A percentile compares a stretch with the other conserved stretches of the same genome.
Conservation (phyloP, 2,113 vertebrate species). For the Ceratotherium simum region DNA sequence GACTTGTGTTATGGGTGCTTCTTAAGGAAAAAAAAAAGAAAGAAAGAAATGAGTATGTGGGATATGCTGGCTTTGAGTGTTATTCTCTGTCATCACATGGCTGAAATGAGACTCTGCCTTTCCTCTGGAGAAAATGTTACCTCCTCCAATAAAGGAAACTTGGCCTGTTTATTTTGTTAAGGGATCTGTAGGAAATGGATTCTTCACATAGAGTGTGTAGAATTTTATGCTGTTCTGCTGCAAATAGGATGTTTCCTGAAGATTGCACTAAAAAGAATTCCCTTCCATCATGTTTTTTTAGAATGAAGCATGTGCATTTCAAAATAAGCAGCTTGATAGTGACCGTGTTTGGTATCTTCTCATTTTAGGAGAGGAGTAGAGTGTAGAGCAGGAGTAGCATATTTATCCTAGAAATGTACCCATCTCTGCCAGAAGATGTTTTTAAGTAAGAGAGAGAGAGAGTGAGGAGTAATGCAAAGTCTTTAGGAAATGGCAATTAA, state of each 20-base stretch:
- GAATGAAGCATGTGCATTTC: background rate
- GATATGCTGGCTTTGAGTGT: background rate
- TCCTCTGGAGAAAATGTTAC: slow-evolving; percentile 43
- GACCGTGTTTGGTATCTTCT: background rate
- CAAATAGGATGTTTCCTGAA: slow-evolving; percentile 4
- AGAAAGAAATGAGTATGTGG: background rate
- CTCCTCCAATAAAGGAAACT: slow-evolving; percentile 19
- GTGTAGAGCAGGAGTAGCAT: background rate
- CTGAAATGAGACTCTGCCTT: slow-evolving; percentile 44
- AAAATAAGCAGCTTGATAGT: background rate
- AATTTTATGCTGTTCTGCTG: slow-evolving; percentile 10
- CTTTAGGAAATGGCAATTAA: background rate
- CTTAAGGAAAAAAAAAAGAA: background rate
- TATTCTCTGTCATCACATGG: background rate
- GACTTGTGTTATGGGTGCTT: background rate
- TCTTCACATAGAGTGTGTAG: background rate
- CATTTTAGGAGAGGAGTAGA: background rate
- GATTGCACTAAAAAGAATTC: slow-evolving; percentile 1
- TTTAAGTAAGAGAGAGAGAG: background rate
- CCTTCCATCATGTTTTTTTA: background rate
- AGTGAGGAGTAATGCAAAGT: background rate
- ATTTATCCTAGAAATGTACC: background rate
- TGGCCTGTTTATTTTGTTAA: slow-evolving; percentile 58
- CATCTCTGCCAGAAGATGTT: background rate
- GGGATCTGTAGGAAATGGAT: slow-evolving; percentile 27